Percentiles rank a stretch among this genome's conserved stretches.
These are phyloP conservation scores for Manduca sexta DNA, from an alignment of 1,140 invertebrate genomes.

Conservation along the genomic window DNA sequence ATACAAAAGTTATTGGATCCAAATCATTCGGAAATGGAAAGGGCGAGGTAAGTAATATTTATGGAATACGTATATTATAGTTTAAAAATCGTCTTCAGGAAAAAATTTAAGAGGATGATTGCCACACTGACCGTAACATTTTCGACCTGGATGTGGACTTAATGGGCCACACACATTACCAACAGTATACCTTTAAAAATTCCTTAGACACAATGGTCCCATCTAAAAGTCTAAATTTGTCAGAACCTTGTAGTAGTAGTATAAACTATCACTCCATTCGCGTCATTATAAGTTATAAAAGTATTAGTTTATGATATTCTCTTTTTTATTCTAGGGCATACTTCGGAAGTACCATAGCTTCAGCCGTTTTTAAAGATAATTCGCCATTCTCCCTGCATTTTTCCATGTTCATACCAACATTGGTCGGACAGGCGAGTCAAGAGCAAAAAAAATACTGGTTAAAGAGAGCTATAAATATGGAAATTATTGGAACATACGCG, in stretches of 20 bases:
- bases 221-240: too few species aligned
- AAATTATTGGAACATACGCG: slow-evolving; percentile 94
- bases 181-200: too few species aligned
- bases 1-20: slow-evolving; percentile 77
- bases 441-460: slow-evolving; percentile 91
- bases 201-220: too few species aligned
- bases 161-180: too few species aligned
- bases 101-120: too few species aligned
- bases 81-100: too few species aligned
- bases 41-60: slow-evolving; percentile 64
- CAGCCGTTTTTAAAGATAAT: slow-evolving; percentile 85
- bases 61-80: too few species aligned
- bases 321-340: slow-evolving; percentile 21
- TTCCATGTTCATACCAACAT: slow-evolving; percentile 91
- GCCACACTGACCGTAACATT: too few species aligned
- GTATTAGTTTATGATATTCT: not conserved
- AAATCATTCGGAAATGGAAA: slow-evolving; percentile 76
- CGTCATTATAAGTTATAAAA: too few species aligned
- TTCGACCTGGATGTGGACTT: too few species aligned
- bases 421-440: slow-evolving; percentile 86
- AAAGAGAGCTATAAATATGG: slow-evolving; percentile 81
- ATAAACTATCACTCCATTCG: too few species aligned
- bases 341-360: slow-evolving; percentile 72
- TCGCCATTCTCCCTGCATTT: slow-evolving; percentile 88
- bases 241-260: too few species aligned